These are phyloP conservation scores for Delia radicum DNA, from an alignment of 1,140 invertebrate species.

Conservation along the genomic window DNA sequence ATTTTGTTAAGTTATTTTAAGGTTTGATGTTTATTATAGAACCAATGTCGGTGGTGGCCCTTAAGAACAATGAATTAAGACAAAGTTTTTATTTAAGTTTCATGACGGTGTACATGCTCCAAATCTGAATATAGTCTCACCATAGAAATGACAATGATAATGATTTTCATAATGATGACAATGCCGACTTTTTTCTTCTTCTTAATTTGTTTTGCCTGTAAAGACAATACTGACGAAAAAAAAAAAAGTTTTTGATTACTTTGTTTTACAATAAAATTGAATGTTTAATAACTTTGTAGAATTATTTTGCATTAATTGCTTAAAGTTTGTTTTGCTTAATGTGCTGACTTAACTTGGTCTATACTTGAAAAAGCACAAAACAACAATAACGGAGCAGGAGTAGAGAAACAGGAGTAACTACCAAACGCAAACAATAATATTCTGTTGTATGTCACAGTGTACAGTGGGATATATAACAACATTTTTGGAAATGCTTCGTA, in stretches of 20 bases:
- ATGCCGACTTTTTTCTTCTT: neutral
- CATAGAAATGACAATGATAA: neutral
- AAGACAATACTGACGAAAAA: conserved; percentile 13
- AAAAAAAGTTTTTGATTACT: conserved; percentile 34
- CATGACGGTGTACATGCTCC: neutral
- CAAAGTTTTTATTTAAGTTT: neutral
- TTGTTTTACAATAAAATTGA: conserved; percentile 35
- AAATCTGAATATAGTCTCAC: neutral
- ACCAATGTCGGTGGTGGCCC: neutral
- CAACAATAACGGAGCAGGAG: neutral
- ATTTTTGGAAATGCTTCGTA: no score
- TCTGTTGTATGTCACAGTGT: no score
- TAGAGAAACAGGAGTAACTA: no score
- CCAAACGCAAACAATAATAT: no score
- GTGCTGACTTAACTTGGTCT: conserved; percentile 18
- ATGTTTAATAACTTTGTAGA: conserved; percentile 33
- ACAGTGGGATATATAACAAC: no score
- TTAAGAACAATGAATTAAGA: neutral
- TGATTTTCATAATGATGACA: neutral
- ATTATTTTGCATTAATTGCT: conserved; percentile 36
- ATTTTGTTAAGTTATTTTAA: no score
- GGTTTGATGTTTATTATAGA: no score
- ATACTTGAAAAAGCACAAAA: neutral
- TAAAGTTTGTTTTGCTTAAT: conserved; percentile 24
- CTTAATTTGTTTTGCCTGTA: neutral